Base-by-base conservation (phyloP, 1,140 invertebrate species). In the Araneus ventricosus region DNA sequence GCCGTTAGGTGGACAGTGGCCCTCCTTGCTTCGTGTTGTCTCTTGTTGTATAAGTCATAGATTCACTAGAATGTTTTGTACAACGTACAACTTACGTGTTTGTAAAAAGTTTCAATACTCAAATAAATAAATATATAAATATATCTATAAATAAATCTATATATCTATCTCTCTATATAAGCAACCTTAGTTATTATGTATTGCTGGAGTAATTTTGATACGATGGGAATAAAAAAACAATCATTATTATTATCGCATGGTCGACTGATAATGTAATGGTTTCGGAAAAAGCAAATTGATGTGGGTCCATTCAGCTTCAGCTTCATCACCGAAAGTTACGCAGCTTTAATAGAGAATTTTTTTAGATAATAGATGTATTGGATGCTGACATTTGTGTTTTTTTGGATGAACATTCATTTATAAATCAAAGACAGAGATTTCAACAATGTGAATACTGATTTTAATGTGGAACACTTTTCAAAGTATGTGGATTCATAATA, bases 91-190 rank as follows among this genome's bases (percentile, higher is more conserved):
- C 84, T 87, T 79, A 88, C 84, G 91, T 87, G 84, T 87, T 87
- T 92, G 91, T 92, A 92, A 92, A 92, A 92, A 92, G 91, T 92
- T 92, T 92, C 91, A 92, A 92, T 92, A 92, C 82, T 92, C 91
- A 92, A 92, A 92, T 92, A 92, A 92, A 92, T 87, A 92, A 92
- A 92, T 87, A 92, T 52, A 92, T 87, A 92, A 89, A 89, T 89
- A 89, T 89, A 89, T 88, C 22, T 89, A 89, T 75, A 79, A 52
- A 75, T 52, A 75, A 52, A 52, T 90, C 20, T 90, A 82, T 80
- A 80, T 80, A 90, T 90, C 45, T 45, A 52, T 52, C 45, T 75
- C 17, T 89, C 45, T 57, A 90, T 80, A 80, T 80, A 80, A 41
- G 27, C 61, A 67, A 27, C 45, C 45, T 52, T 52, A 67, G n/a